A percentile compares a stretch with the other conserved stretches of the same genome.
phyloP scores from a whole-genome alignment of 64 coral and sea anemone species.

The Montipora capricornis region DNA sequence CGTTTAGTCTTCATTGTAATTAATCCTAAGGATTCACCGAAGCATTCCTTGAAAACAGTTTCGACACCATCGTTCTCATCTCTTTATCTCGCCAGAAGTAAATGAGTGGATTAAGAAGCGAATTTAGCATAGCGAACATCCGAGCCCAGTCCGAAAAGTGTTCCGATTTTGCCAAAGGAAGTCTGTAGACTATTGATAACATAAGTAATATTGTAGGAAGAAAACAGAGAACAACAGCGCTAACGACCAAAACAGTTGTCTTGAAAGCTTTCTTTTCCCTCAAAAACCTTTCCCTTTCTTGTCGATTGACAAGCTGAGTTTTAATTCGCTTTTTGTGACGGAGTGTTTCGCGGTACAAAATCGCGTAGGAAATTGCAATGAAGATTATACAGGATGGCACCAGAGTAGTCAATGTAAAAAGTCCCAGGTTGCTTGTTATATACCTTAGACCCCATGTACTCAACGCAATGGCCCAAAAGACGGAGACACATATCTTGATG shows the following conservation, averaged over 20 bases:
- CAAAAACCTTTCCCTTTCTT: neutral
- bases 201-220: neutral
- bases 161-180: neutral
- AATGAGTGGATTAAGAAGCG: constrained; percentile 10
- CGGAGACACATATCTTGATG: neutral
- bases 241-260: neutral
- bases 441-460: neutral
- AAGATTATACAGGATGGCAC: neutral
- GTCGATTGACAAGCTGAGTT: neutral
- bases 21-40: no score
- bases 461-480: neutral
- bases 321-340: neutral
- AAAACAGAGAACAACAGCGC: neutral
- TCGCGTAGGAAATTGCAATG: neutral
- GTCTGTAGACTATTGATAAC: neutral
- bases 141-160: neutral
- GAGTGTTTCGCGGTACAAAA: neutral
- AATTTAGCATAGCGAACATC: neutral
- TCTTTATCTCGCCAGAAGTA: constrained; percentile 8
- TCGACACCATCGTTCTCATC: no score
- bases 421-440: neutral
- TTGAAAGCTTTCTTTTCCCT: neutral
- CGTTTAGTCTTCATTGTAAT: no score
- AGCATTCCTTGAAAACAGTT: no score
- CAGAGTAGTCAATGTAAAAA: neutral